These are phyloP conservation scores for Apocheima hispidaria DNA, from an alignment of 2,888 invertebrate genomes.

Conservation along the genomic window DNA sequence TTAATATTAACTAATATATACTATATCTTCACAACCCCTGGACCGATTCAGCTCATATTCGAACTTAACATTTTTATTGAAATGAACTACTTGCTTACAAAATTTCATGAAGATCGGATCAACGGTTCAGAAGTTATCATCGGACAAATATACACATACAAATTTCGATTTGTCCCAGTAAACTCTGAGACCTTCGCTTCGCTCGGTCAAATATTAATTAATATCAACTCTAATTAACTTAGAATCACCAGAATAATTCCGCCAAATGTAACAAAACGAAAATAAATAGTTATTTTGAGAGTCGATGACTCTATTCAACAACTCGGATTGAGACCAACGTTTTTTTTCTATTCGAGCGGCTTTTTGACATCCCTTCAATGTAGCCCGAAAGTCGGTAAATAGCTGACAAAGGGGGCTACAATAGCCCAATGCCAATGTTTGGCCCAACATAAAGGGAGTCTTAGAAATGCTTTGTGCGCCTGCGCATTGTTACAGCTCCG, in stretches of 20 bases:
- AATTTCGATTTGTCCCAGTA: too few species aligned
- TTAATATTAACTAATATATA: too few species aligned
- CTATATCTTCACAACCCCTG: too few species aligned
- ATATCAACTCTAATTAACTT: conserved; percentile 51
- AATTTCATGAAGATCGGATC: too few species aligned
- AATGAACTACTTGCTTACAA: too few species aligned
- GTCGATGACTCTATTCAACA: conserved; percentile 65
- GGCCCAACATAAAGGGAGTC: conserved; percentile 79
- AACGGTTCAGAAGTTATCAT: too few species aligned
- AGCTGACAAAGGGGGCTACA: conserved; percentile 78
- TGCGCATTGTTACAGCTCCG: conserved; percentile 63
- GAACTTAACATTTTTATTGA: too few species aligned
- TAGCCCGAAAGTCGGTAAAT: conserved; percentile 85
- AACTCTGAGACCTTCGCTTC: too few species aligned
- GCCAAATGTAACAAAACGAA: conserved; percentile 49
- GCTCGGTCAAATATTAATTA: too few species aligned
- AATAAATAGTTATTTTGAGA: conserved; percentile 60
- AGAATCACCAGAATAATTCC: conserved; percentile 45
- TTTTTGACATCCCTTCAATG: conserved; percentile 69
- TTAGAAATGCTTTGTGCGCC: conserved; percentile 77
- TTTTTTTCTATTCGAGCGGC: conserved; percentile 61
- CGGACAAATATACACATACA: too few species aligned
- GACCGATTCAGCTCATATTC: too few species aligned
- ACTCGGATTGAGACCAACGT: conserved; percentile 62
- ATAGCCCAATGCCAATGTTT: conserved; percentile 83